Conservation (phyloP, 2,113 vertebrate genomes). For the Platysteira castanea region DNA sequence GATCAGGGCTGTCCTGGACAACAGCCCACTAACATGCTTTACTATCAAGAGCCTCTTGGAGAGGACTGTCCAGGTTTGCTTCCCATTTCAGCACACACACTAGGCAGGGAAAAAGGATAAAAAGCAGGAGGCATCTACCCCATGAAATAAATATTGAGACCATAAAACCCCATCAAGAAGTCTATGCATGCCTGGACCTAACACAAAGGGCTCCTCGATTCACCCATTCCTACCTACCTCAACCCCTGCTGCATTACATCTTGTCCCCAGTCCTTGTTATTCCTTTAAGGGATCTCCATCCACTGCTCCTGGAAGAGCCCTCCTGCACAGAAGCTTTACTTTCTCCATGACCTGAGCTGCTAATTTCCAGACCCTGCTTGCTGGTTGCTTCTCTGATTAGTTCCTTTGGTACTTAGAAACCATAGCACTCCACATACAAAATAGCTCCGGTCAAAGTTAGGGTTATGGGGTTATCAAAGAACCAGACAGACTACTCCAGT, state of each 20-base stretch:
- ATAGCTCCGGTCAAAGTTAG: background rate
- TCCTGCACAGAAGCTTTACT: rapidly evolving
- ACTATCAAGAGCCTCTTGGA: background rate
- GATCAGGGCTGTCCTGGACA: background rate
- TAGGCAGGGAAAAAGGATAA: background rate
- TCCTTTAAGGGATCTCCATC: background rate
- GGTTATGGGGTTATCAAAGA: background rate
- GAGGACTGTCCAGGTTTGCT: background rate
- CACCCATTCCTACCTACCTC: background rate
- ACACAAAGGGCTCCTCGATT: background rate
- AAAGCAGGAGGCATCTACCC: background rate
- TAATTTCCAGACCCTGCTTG: background rate
- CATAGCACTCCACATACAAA: background rate
- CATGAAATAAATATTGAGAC: background rate
- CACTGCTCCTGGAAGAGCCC: background rate
- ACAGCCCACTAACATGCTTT: background rate
- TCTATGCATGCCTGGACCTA: background rate
- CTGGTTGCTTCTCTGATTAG: rapidly evolving
- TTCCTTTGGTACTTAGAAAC: background rate
- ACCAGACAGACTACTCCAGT: background rate
- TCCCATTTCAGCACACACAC: background rate
- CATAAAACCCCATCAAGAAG: background rate
- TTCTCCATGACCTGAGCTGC: background rate
- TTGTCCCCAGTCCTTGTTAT: background rate
- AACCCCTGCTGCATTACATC: background rate